Evolutionary conservation across 2,113 vertebrate genomes (phyloP).

Genomic region (Caranx ignobilis): DNA sequence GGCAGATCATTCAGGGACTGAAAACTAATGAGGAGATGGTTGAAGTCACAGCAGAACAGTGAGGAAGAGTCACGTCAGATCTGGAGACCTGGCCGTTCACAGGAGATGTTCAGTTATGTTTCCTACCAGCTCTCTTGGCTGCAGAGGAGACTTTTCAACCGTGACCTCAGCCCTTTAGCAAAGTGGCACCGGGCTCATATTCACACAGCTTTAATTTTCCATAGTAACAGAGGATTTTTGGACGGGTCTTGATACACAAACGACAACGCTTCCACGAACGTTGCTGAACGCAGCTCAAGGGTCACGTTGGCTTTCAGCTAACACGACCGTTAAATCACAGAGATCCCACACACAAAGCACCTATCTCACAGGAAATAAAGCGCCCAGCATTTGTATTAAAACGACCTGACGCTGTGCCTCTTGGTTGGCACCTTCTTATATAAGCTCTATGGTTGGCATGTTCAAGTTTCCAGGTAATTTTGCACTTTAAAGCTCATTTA

Average conservation of each 20-base stretch:
- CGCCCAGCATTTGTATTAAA: background rate
- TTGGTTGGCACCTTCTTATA: background rate
- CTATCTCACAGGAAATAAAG: background rate
- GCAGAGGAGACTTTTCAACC: slow-evolving; percentile 6
- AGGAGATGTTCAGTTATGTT: slow-evolving; percentile 43
- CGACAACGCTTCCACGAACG: slow-evolving; percentile 1
- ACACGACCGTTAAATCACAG: slow-evolving; percentile 18
- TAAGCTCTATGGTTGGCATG: background rate
- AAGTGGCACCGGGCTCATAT: slow-evolving; percentile 11
- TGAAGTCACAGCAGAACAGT: background rate
- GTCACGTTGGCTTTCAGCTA: slow-evolving; percentile 10
- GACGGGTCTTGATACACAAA: background rate
- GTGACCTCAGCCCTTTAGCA: slow-evolving; percentile 16
- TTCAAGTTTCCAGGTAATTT: slow-evolving; percentile 2
- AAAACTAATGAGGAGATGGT: slow-evolving; percentile 1
- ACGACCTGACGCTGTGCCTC: background rate
- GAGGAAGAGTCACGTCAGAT: background rate
- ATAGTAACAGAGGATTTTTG: slow-evolving; percentile 13
- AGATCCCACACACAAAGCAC: background rate
- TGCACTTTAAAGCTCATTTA: background rate
- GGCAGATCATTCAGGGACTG: background rate
- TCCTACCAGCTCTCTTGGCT: slow-evolving; percentile 30
- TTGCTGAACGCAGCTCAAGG: slow-evolving; percentile 18
- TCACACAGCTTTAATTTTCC: slow-evolving; percentile 16
- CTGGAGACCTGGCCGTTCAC: background rate